These are phyloP conservation scores for Macrosteles quadrilineatus DNA, from an alignment of 1,140 invertebrate species.

Conservation along the genomic window DNA sequence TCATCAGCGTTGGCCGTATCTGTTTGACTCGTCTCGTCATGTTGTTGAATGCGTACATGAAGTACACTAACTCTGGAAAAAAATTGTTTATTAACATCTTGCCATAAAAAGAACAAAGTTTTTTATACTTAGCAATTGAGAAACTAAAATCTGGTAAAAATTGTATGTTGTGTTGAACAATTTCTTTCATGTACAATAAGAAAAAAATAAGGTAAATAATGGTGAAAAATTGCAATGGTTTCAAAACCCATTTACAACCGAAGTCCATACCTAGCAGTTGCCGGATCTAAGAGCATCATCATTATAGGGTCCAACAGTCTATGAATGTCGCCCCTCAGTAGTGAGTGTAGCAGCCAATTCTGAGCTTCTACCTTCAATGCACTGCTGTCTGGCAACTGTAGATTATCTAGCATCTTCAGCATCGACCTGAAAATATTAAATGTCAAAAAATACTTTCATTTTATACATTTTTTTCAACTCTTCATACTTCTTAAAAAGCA, in stretches of 20 bases:
- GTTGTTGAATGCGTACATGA: conserved; percentile 56
- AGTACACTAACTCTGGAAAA: conserved; percentile 77
- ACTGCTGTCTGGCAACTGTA: conserved; percentile 66
- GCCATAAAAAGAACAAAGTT: no score
- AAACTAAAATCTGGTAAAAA: no score
- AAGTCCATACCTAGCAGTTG: conserved; percentile 64
- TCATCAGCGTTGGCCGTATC: conserved; percentile 40
- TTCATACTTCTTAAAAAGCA: no score
- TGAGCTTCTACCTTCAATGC: conserved; percentile 70
- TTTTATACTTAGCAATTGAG: no score
- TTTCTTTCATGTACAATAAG: no score
- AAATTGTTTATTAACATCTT: no score
- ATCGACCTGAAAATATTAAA: conserved; percentile 67
- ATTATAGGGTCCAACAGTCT: conserved; percentile 79
- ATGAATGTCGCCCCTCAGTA: conserved; percentile 75
- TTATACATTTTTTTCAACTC: no score
- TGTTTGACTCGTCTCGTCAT: conserved; percentile 24
- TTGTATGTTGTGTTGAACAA: no score
- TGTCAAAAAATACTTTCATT: no score
- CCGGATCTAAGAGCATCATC: conserved; percentile 75
- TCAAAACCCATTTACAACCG: no score
- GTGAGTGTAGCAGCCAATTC: conserved; percentile 70
- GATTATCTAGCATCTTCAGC: conserved; percentile 75
- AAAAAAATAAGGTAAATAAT: no score
- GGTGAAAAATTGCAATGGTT: no score